Evolutionary conservation across 2,888 invertebrate species (phyloP).

Genomic region (Anoplius nigerrimus): DNA sequence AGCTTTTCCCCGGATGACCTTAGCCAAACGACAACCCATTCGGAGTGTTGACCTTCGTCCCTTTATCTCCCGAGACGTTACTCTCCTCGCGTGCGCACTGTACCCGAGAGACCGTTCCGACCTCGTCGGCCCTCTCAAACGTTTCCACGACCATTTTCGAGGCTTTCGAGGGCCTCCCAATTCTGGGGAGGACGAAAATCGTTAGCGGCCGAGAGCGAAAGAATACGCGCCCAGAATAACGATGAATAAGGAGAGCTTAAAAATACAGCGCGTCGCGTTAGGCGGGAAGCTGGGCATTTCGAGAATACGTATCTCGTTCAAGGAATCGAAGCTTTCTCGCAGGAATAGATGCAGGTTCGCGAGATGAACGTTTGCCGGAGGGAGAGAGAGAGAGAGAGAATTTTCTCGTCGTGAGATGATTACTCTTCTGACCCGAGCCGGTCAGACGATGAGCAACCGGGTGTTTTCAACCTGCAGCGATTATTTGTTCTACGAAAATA

Average conservation of each 20-base stretch:
- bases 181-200: no score
- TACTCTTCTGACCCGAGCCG: neutral
- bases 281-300: neutral
- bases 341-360: neutral
- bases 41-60: no score
- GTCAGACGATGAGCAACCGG: conserved; percentile 13
- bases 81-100: neutral
- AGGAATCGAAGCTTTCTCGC: neutral
- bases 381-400: neutral
- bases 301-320: neutral
- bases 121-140: no score
- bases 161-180: no score
- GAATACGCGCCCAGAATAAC: no score
- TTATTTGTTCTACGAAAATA: conserved; percentile 70
- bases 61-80: neutral
- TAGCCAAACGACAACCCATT: no score
- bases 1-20: no score
- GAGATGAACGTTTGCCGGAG: neutral
- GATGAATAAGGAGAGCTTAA: no score
- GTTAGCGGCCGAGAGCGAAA: no score
- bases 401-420: no score
- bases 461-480: conserved; percentile 47
- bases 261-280: neutral
- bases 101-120: neutral
- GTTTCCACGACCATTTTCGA: no score